Base-by-base conservation (phyloP, 2,113 vertebrate species). In the Dromas ardeola region DNA sequence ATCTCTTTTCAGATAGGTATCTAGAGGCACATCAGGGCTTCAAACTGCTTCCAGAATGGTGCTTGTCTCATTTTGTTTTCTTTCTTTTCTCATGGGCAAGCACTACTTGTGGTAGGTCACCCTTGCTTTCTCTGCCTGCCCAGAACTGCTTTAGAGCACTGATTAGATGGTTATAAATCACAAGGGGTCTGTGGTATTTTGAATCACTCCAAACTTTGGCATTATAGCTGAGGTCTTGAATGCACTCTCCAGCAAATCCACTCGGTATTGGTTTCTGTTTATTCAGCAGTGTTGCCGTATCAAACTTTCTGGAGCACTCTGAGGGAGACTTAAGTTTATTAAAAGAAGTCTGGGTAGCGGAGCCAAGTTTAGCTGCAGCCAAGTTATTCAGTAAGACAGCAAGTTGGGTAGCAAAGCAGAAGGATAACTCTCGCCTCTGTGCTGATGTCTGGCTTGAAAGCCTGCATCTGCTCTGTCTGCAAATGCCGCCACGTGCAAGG, bases 251-350 rank as follows among this genome's bases (percentile, higher is more conserved):
- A 73, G 79, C 77, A 92, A 96, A 95, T 92, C 79, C 74, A 70
- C 78, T 96, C 5, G 0, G 52, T 82, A 63, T 58, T 55, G 53
- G 49, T 95, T 96, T 95, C 88, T 94, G 93, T 94, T 93, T 93
- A 93, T 77, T 94, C 95, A 97, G 96, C 90, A 90, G 32, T n/a
- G 90, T 88, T 92, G 93, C 82, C 5, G 1, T 90, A 93, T 92
- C 93, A 93, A 92, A 77, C 71, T 69, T 90, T 69, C 74, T 74
- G 62, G 79, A 95, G 85, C 66, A 53, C 45, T 82, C 74, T 19
- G 71, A 90, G 6, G 7, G 66, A 86, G 61, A 42, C 62, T 90
- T 66, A 72, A 86, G 93, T 96, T 95, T 96, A 91, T 97, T 96
- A 87, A 95, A 90, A 94, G 86, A 92, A 71, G 70, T 52, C 90